Evolutionary conservation across 2,888 invertebrate genomes (phyloP).

Genomic region (Troglohyphantes excavatus): DNA sequence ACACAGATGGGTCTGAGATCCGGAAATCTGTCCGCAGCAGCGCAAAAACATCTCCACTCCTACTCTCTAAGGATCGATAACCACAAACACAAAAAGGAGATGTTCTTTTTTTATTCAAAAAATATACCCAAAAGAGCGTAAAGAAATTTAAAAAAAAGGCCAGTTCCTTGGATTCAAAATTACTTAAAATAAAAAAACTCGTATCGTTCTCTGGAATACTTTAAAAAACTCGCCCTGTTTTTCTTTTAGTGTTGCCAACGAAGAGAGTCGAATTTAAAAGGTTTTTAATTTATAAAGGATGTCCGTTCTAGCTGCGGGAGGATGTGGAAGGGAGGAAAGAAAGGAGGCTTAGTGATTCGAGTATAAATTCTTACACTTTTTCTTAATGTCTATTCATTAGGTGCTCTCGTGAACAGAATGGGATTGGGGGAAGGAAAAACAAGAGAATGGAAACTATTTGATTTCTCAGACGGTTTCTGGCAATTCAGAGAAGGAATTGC

Average conservation of each 20-base stretch:
- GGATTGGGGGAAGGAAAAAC: background rate
- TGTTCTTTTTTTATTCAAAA: background rate
- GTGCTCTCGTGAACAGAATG: background rate
- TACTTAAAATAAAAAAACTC: background rate
- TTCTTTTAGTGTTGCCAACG: background rate
- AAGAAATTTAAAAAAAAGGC: background rate
- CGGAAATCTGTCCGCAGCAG: constrained; percentile 41
- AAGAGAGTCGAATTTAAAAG: background rate
- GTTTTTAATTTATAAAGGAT: constrained; percentile 63
- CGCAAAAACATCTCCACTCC: constrained; percentile 16
- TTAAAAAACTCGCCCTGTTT: background rate
- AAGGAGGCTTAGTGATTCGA: background rate
- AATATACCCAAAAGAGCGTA: background rate
- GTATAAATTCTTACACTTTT: constrained; percentile 14
- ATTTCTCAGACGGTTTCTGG: background rate
- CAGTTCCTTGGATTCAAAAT: background rate
- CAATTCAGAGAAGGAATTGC: background rate
- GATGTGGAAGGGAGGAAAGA: background rate
- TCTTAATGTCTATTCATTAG: constrained; percentile 33
- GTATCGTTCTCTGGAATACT: background rate
- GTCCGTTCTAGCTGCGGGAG: background rate
- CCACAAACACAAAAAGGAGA: constrained; percentile 16
- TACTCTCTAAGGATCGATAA: constrained; percentile 24
- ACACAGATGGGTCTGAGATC: constrained; percentile 30
- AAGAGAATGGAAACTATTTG: background rate